Base-by-base conservation (phyloP, 1,140 invertebrate species). In the Drosophila kanapiae region DNA sequence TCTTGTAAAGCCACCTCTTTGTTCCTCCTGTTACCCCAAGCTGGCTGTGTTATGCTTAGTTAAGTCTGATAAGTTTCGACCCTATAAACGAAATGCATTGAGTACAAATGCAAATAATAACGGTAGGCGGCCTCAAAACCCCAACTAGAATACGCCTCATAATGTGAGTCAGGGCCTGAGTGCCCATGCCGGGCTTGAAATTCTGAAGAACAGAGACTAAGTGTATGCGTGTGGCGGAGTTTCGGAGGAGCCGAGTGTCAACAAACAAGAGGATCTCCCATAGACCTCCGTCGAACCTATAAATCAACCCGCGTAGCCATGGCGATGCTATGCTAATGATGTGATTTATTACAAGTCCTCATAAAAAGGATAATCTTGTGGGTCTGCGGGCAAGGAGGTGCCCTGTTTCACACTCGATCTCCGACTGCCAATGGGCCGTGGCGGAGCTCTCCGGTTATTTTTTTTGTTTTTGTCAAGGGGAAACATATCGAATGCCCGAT, bases 51-150 rank as follows among this genome's bases (percentile, higher is more conserved):
- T 83, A 78, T 88, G 85, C 72, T 48, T 77, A 81, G 84, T 51
- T 88, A 83, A 43, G 31, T 56, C 42, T 49, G 80, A 88, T 67
- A 57, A 72, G 62, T 63, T 63, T 27, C 9, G 37, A 35, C 16
- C 45, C 57, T 38, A 62, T 67, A 83, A 83, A 83, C 62, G 35
- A 75, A 78, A 86, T 85, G 82, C 79, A 85, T 82, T 87, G 84
- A 59, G 83, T 23, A 64, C 84, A 87, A 62, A 87, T 87, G 83
- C 83, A 88, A 87, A 87, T 87, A 87, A 87, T 87, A 83, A 68
- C 71, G 61, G 77, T 80, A 61, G 40, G 67, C 67, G 76, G 65
- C 84, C 80, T 74, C 53, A 67, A 83, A 80, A 63, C 69, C 65
- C 43, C 35, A 49, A 83, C 65, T 53, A 61, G 29, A 78, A 59